Percentiles rank a stretch among this genome's conserved stretches.
Conservation (phyloP, 2,113 vertebrate genomes). For the Isichthys henryi region DNA sequence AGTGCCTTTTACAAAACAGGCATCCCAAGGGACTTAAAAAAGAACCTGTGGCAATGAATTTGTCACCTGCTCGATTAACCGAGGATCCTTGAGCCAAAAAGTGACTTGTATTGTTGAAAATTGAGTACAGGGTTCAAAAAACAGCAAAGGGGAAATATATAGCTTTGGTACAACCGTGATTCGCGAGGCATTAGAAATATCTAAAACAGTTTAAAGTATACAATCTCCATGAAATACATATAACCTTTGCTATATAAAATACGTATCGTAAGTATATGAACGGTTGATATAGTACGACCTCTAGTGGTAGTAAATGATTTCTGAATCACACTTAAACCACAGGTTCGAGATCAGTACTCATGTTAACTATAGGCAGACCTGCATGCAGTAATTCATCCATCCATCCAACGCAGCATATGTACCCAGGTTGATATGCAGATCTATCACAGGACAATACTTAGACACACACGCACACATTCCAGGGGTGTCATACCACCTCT, state of each 20-base stretch:
- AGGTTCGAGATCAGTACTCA: background rate
- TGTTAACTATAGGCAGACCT: background rate
- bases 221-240: background rate
- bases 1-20: background rate
- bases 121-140: background rate
- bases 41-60: background rate
- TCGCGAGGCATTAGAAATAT: background rate
- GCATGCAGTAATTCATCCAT: background rate
- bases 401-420: background rate
- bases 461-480: background rate
- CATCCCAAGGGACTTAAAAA: background rate
- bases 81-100: background rate
- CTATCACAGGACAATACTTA: background rate
- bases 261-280: background rate
- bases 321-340: background rate
- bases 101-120: background rate
- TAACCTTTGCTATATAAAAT: background rate
- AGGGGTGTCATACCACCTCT: background rate
- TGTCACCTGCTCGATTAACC: background rate
- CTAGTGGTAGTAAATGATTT: background rate
- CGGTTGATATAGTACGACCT: background rate
- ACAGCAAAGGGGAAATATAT: background rate
- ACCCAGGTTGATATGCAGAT: background rate
- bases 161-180: background rate
- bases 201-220: background rate